Base-by-base conservation (phyloP, 2,888 invertebrate genomes). In the Eristalis tenax region DNA sequence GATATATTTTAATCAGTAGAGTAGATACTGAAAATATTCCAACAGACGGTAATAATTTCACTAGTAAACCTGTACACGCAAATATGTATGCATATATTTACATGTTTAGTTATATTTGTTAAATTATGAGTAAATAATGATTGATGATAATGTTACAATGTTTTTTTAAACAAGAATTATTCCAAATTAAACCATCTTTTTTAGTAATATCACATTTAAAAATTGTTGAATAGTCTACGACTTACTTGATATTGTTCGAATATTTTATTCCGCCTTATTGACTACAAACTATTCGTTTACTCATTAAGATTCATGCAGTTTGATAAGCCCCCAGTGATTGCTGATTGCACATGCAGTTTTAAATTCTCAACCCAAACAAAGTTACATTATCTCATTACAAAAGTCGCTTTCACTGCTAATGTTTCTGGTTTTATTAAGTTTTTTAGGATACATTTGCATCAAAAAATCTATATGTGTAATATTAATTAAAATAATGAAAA, bases 401-500 rank as follows among this genome's bases (percentile, higher is more conserved):
- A 74, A 76, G 43, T 59, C 57, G n/a, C 13, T 26, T 38, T 56
- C n/a, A 35, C 40, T 56, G 18, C 63, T 28, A 56, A 50, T 26
- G 23, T 63, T 56, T 77, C 28, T 70, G 23, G n/a, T 40, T 71
- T 71, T 71, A 65, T 78, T 78, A 40, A 61, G 40, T 71, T 38
- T 65, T 38, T 71, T n/a, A 26, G 63, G 38, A 78, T 78, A 78
- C 78, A 78, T 65, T 28, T 35, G 63, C 63, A 40, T 68, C 15
- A 23, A 81, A 40, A 80, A 40, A 81, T 26, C 26, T 26, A 85
- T 57, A 78, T 82, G 70, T 64, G 35, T 43, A 61, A 73, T 78
- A 64, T 70, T 74, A 86, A 74, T 74, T 77, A 43, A 85, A 77
- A 81, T 85, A 73, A 32, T 32, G 26, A 32, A 82, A 82, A 86